These are phyloP conservation scores for Macaria notata DNA, from an alignment of 2,888 invertebrate genomes.

Conservation along the genomic window DNA sequence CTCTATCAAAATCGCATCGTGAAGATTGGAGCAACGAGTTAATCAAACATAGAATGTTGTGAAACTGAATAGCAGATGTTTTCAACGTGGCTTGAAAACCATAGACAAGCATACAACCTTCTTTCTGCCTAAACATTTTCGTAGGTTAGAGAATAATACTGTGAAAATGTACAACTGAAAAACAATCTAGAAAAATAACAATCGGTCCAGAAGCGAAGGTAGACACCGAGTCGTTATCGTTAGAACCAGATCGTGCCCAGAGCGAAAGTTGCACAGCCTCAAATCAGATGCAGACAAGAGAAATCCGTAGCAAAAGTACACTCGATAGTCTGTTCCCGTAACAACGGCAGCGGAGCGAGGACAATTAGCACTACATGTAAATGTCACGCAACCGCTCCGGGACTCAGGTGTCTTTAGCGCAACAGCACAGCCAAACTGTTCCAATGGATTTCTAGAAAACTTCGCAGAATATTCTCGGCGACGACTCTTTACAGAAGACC, in stretches of 20 bases:
- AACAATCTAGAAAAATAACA: conserved; percentile 25
- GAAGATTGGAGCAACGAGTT: no score
- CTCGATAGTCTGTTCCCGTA: conserved; percentile 57
- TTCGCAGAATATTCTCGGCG: conserved; percentile 10
- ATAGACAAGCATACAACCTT: no score
- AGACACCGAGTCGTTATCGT: conserved; percentile 50
- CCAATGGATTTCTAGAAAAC: conserved; percentile 18
- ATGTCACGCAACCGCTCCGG: conserved; percentile 67
- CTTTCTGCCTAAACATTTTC: no score
- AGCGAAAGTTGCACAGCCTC: conserved; percentile 68
- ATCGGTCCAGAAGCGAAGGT: conserved; percentile 35
- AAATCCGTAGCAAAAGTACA: conserved; percentile 58
- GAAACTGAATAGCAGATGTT: no score
- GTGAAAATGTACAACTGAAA: no score
- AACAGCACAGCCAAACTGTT: conserved; percentile 20
- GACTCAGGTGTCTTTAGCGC: conserved; percentile 35
- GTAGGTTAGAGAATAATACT: no score
- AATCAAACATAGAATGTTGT: no score
- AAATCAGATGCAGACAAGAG: conserved; percentile 69
- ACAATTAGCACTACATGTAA: conserved; percentile 68
- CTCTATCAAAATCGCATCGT: background rate
- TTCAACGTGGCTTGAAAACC: no score
- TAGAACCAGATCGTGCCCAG: conserved; percentile 66
- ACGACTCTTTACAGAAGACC: conserved; percentile 2
- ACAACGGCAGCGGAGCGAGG: conserved; percentile 52